Conservation (phyloP, 2,797 vertebrate genomes). For the Dicrostonyx torquatus region DNA sequence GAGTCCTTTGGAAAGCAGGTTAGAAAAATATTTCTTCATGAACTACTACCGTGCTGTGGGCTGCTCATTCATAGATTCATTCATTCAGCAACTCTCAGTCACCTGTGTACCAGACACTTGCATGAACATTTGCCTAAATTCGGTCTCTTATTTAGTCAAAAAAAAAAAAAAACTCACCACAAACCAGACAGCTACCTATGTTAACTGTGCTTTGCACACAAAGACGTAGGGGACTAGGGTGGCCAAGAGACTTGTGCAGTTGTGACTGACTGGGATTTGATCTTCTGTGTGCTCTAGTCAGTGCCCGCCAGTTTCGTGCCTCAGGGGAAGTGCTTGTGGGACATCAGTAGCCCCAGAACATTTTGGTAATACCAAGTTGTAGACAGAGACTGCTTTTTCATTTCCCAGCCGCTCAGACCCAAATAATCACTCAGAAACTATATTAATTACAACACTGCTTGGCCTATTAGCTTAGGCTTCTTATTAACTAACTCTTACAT, state of each 20-base stretch:
- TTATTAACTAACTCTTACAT: too few species aligned
- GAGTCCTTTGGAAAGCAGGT: not conserved
- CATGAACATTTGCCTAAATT: not conserved
- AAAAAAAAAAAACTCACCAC: not conserved
- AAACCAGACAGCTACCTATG: not conserved
- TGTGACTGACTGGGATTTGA: not conserved
- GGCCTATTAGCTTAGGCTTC: too few species aligned
- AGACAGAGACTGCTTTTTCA: too few species aligned
- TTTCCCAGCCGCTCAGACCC: too few species aligned
- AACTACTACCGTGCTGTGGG: not conserved
- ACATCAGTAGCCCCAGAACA: not conserved
- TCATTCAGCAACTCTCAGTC: not conserved
- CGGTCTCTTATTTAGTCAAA: not conserved
- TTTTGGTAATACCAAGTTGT: not conserved
- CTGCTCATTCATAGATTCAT: not conserved
- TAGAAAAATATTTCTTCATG: slow-evolving; percentile 6
- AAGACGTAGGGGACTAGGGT: not conserved
- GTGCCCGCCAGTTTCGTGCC: not conserved
- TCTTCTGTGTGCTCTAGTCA: not conserved
- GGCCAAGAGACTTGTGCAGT: not conserved
- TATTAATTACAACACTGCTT: too few species aligned
- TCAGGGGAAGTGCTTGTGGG: not conserved
- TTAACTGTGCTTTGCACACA: slow-evolving; percentile 1
- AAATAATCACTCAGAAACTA: too few species aligned
- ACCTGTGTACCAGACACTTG: not conserved